Evolutionary conservation across 1,140 invertebrate species (phyloP).

Genomic region (Drosophila leontia): DNA sequence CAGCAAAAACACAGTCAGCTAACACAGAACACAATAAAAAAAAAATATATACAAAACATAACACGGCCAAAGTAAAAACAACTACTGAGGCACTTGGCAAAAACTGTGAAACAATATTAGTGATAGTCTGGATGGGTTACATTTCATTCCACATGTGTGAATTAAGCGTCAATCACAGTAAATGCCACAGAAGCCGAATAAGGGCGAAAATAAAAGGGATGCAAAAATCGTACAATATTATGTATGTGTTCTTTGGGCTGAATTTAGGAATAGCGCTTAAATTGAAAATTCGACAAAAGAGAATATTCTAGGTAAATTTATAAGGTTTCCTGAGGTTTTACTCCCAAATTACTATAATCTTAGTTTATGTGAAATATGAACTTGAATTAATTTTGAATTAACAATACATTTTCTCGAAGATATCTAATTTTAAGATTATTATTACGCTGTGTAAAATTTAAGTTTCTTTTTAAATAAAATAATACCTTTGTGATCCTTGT

Average conservation of each 20-base stretch:
- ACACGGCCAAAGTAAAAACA: constrained; percentile 42
- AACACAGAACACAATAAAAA: constrained; percentile 10
- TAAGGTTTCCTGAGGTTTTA: neutral
- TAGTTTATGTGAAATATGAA: neutral
- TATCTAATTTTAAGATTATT: no score
- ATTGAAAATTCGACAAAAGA: neutral
- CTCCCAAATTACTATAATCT: neutral
- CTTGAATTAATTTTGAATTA: no score
- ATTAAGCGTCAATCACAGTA: constrained; percentile 53
- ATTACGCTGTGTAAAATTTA: no score
- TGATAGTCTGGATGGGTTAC: constrained; percentile 59
- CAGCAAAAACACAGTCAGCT: constrained; percentile 47
- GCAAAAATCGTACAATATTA: constrained; percentile 10
- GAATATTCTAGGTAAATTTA: neutral
- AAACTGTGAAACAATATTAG: constrained; percentile 78
- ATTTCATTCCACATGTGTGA: constrained; percentile 57
- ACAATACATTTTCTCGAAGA: no score
- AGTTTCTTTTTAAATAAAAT: no score
- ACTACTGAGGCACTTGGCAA: constrained; percentile 30
- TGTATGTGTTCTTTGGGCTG: neutral
- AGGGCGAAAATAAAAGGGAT: constrained; percentile 5
- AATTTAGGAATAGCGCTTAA: neutral
- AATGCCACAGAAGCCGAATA: constrained; percentile 29
- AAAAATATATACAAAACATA: constrained; percentile 15
- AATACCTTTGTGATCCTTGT: neutral